These are phyloP conservation scores for Prenolepis imparis DNA, from an alignment of 2,888 invertebrate genomes.

Conservation along the genomic window DNA sequence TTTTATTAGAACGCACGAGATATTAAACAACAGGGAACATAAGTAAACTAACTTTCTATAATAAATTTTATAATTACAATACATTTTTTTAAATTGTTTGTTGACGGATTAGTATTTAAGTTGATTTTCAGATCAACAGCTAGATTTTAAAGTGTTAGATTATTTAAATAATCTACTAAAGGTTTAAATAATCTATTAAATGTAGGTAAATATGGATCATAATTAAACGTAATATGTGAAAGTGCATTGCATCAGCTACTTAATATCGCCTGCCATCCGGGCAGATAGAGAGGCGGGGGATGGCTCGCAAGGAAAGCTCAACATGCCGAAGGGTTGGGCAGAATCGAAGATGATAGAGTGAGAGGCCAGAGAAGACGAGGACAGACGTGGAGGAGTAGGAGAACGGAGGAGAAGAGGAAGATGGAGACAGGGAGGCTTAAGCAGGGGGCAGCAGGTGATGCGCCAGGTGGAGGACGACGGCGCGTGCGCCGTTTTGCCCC, in stretches of 20 bases:
- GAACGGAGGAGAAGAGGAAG: conserved; percentile 68
- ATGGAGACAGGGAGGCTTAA: conserved; percentile 76
- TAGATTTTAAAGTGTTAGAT: background rate
- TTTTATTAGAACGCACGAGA: background rate
- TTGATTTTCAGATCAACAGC: background rate
- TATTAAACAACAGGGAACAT: background rate
- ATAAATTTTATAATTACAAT: background rate
- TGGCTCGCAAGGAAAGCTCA: conserved; percentile 32
- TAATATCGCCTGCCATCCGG: conserved; percentile 17
- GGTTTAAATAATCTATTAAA: no score
- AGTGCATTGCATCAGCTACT: conserved; percentile 33
- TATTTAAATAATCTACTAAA: background rate
- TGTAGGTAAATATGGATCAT: background rate
- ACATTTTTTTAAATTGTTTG: background rate
- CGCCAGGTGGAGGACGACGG: conserved; percentile 84
- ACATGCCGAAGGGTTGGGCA: conserved; percentile 32
- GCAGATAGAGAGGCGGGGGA: conserved; percentile 23
- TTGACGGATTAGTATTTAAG: background rate
- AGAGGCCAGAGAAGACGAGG: conserved; percentile 53
- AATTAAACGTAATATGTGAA: conserved; percentile 34
- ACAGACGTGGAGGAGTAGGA: conserved; percentile 60
- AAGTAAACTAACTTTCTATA: background rate
- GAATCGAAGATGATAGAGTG: conserved; percentile 47
- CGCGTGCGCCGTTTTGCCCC: conserved; percentile 82
- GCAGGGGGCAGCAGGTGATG: conserved; percentile 86